Base-by-base conservation (phyloP, 2,797 vertebrate species). In the Coilia nasus region DNA sequence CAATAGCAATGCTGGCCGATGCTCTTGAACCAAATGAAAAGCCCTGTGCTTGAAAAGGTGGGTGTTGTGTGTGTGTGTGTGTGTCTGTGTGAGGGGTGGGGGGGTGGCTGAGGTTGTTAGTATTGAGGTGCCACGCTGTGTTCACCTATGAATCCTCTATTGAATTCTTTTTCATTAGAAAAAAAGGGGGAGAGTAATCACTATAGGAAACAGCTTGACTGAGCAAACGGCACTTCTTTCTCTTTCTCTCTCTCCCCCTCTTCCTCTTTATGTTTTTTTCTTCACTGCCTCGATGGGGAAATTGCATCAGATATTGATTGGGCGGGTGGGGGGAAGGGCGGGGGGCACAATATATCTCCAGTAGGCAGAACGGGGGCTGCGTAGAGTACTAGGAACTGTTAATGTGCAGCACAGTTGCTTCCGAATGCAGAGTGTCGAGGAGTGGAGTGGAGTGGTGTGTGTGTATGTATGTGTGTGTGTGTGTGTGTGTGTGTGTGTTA, bases 221-320 rank as follows among this genome's bases (percentile, higher is more conserved):
- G 88, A 92, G 90, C 91, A 93, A 91, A 92, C 92, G 91, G 92
- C 91, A 94, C 93, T 92, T 91, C 91, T 93, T 90, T 94, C 71
- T 41, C 31, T 92, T 90, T 92, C 31, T 54, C 54, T 82, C 60
- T 41, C 50, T 41, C 19, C 91, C 90, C 92, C 93, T 7, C 35
- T 78, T 78, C 31, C 71, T 44, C 35, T 78, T 93, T 94, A 94
- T 94, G 92, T 95, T 94, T 78, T 78, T 64, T 78, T 78, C 41
- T 35, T 41, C 71, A 44, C 71, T 44, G 31, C 35, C 31, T 78
- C 71, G 71, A 44, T 93, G 92, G 92, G 93, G 92, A 91, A 94
- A 94, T 94, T 93, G 93, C 93, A 93, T 91, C 86, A 81, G 89
- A 91, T 94, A 96, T 95, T 90, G 94, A 95, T 93, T 92, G 50